Evolutionary conservation across 2,888 invertebrate species (phyloP), one percentile per base, ranked within the genome.

Genomic region (Athalia rosae): DNA sequence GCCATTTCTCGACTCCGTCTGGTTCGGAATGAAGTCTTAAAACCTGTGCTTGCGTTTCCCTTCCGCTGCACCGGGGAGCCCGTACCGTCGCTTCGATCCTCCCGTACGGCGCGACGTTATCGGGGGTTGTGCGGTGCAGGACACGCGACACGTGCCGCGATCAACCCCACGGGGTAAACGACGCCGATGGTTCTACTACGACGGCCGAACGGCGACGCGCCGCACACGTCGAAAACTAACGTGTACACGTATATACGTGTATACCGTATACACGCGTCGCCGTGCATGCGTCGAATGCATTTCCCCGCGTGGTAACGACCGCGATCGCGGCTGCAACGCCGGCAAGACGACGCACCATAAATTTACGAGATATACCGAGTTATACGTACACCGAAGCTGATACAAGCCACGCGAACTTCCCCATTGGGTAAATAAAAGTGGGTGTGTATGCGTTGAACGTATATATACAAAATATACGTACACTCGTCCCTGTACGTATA

Each of bases 81-180:
- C n/a, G n/a, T 28, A 28, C 28, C 28, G 28, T 28, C 28, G 28
- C 28, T 28, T 28, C 28, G 28, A 28, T 28, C 28, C 28, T 28
- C 28, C 28, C 2, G 28, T 28, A n/a, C n/a, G n/a, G n/a, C n/a
- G 66, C 69, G 66, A 63, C 59, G 67, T 77, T 76, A 74, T 58
- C 59, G 78, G 73, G 77, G 62, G 71, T 80, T 76, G 74, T 28
- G 28, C 28, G 28, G 28, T 28, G 28, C 28, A 28, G 28, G 58
- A 73, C 71, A 71, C 56, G 71, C 71, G 74, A 62, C 73, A 79
- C 76, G 71, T 79, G 79, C 62, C 67, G 50, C 45, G n/a, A 28
- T 43, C 64, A 56, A 74, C 47, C 50, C 64, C 66, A 71, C 47
- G 56, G 13, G 50, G 41, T 61, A 62, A 61, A 62, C 59, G 67